Evolutionary conservation across 2,113 vertebrate genomes (phyloP).

Genomic region (Sturnus vulgaris): DNA sequence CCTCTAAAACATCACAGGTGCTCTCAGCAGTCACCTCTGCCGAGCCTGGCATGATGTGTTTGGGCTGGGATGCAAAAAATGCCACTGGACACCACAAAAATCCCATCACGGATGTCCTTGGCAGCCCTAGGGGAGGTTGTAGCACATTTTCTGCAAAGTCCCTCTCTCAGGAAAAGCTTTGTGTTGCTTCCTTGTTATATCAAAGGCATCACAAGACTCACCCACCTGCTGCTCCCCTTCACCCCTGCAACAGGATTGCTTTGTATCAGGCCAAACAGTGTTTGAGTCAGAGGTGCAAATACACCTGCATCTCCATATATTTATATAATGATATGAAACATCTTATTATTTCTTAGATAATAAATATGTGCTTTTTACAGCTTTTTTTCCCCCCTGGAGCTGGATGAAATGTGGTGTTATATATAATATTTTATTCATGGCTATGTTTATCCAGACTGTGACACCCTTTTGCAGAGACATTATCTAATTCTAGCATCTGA

Average conservation of each 20-base stretch:
- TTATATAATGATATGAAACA: not conserved
- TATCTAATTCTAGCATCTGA: conserved; percentile 28
- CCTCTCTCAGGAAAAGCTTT: not conserved
- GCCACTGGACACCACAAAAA: not conserved
- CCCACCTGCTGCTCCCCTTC: not conserved
- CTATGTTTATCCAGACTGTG: not conserved
- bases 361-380: not conserved
- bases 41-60: not conserved
- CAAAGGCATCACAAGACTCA: fast-evolving
- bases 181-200: too few relatives aligned
- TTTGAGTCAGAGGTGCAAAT: not conserved
- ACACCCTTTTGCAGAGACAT: not conserved
- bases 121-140: not conserved
- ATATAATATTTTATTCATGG: not conserved
- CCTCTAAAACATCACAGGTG: not conserved
- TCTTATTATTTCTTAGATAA: not conserved
- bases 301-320: not conserved
- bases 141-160: not conserved
- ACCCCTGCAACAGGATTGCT: not conserved
- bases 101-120: not conserved
- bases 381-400: not conserved
- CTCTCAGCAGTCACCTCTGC: not conserved
- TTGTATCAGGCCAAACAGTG: not conserved
- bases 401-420: not conserved
- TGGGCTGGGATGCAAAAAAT: not conserved